Evolutionary conservation across 2,797 vertebrate genomes (phyloP), one percentile per base, ranked within the genome.

Genomic region (Sibirionetta formosa): DNA sequence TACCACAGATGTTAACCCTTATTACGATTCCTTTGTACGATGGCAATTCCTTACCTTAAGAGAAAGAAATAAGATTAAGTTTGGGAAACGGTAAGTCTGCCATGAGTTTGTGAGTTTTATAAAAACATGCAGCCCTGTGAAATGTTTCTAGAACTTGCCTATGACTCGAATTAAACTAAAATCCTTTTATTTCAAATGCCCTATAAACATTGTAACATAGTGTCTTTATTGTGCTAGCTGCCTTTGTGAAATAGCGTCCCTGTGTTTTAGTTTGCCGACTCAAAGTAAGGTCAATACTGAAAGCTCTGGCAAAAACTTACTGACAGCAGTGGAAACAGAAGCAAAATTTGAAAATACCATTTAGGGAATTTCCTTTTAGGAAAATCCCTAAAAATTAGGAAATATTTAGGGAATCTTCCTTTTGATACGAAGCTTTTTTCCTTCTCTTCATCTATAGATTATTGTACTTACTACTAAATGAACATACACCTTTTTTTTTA

Each of bases 21-120:
- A 99, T 79, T 99, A 99, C 8, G 99, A 99, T 96, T 99, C 99
- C 26, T 99, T 99, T 79, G 99, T 99, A 58, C 98, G 98, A 23
- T 99, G 99, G 99, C 99, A 99, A n/a, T 99, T 98, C 96, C 91
- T 99, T 57, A 99, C 98, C 2, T 96, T 99, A 63, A 99, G 98
- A 97, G 99, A 99, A 88, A 99, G 99, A 96, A 99, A 99, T 83
- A 99, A 99, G 98, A 98, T 99, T 48, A 99, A 99, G 94, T 99
- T 99, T 99, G 99, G 99, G 44, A 99, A 99, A 97, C 98, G 99
- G 99, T 99, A 70, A 96, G 95, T 42, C 23, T 92, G 10, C 29
- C 73, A 20, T 19, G 73, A 7, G 18, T 1, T 56, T 70, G 35
- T 58, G 40, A 17, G 1, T 6, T 7, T 46, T 50, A 15, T 15